These are phyloP conservation scores for Microplitis deprimator DNA, from an alignment of 2,888 invertebrate species.

Conservation along the genomic window DNA sequence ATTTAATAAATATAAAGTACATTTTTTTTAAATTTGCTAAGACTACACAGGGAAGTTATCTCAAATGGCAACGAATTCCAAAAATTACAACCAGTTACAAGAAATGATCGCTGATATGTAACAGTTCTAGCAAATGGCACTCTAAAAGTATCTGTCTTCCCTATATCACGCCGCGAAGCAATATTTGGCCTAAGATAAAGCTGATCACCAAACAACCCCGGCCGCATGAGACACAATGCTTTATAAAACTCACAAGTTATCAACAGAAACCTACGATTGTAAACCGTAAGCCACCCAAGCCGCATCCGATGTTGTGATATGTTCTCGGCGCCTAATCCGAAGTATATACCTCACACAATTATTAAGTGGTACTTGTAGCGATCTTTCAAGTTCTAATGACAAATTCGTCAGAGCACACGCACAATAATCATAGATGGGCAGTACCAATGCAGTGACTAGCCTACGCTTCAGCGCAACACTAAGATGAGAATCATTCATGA, in stretches of 20 bases:
- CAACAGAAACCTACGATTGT: slow-evolving; percentile 6
- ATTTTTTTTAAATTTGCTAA: background rate
- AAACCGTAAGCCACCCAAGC: slow-evolving; percentile 19
- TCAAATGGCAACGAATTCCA: background rate
- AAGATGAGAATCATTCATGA: background rate
- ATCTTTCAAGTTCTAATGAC: background rate
- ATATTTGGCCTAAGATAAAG: background rate
- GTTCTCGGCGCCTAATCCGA: background rate
- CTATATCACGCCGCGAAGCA: background rate
- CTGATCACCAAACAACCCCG: background rate
- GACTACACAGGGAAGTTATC: background rate
- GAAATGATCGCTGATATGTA: background rate
- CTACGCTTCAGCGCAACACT: background rate
- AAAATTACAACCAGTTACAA: background rate
- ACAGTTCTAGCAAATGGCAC: background rate
- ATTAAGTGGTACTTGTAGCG: background rate
- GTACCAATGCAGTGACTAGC: background rate
- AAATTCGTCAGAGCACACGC: background rate
- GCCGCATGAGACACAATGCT: background rate
- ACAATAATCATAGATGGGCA: background rate
- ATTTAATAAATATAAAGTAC: background rate
- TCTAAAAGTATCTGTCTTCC: background rate
- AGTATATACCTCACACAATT: background rate
- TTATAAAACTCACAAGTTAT: background rate
- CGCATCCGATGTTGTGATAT: background rate